Base-by-base conservation (phyloP, 2,888 invertebrate species). In the Lysandra coridon region DNA sequence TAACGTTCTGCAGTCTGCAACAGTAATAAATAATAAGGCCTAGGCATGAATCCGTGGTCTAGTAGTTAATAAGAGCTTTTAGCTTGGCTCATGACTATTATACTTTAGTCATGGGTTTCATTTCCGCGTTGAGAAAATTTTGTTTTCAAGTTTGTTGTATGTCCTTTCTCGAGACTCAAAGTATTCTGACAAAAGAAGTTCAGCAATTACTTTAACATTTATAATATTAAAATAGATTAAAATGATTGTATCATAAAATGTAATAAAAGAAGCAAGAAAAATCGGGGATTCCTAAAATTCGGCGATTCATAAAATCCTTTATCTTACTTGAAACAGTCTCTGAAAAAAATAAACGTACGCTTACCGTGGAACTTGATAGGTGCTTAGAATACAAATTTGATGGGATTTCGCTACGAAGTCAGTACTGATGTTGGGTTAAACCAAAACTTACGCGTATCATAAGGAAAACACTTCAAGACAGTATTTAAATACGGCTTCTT, bases 401-500 rank as follows among this genome's bases (percentile, higher is more conserved):
- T 12, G 69, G 69, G 33, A 12, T 69, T 69, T 17, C 69, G 69
- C 69, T 37, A 69, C 69, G 12, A 12, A 69, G 5, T 5, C 33
- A 69, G 69, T 69, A 69, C 17, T 69, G 17, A 69, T 17, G 69
- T 17, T 69, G 69, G 69, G 69, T 69, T 69, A 69, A 69, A 37
- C 69, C 69, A 33, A 69, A 69, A 69, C 33, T 69, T 69, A 33
- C 33, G 33, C 33, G 4, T 69, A 37, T 69, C 69, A 37, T 69
- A 69, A 69, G 69, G 69, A 69, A 69, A 69, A 69, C 69, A 78
- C 64, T 30, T 78, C 49, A 49, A 37, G 1, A 69, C 49, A 49
- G 17, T 78, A 78, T 78, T 53, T 78, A 78, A 78, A 33, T 10
- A 23, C 30, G 17, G 14, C 33, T 44, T 69, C 30, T 78, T 23